Base-by-base conservation (phyloP, 2,888 invertebrate genomes). In the Tipula lateralis region DNA sequence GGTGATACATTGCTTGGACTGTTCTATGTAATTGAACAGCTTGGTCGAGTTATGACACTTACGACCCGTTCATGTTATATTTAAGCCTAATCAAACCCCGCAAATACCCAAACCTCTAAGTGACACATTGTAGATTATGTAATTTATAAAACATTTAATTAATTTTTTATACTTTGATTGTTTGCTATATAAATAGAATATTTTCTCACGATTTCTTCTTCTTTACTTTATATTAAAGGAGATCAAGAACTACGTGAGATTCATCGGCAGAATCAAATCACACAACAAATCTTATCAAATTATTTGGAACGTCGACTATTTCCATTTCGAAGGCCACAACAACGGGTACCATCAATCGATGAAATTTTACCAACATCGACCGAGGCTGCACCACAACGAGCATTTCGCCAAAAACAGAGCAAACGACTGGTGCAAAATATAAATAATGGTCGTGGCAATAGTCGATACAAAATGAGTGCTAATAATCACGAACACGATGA, bases 231-330 rank as follows among this genome's bases (percentile, higher is more conserved):
- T 24, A 66, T 66, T 66, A 82, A 83, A 83, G 83, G 83, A 83
- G 83, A 83, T 34, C 30, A 30, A 34, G 32, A 84, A 50, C 44
- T 84, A 34, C 44, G 84, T 84, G 84, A 84, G 44, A 84, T 84
- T 16, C 84, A 93, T 87, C 91, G 94, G 86, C 94, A 95, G 91
- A 95, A 95, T 91, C 92, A 93, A 89, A 95, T 95, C 89, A 95
- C 95, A 36, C 93, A 94, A 90, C 94, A 94, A 91, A 94, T 95
- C 87, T 91, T 95, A 86, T 94, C 94, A 88, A 94, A 94, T 85
- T 95, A 92, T 88, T 91, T 95, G 86, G 94, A 95, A 89, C 93
- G 94, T 88, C 92, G 93, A 81, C 89, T 95, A 82, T 94, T 94
- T 84, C 91, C 94, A 2, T 91, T 91, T 86, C 90, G 92, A 81